phyloP scores from a whole-genome alignment of 2,113 vertebrate species.

The Pseudolaguvia tuberculata region DNA sequence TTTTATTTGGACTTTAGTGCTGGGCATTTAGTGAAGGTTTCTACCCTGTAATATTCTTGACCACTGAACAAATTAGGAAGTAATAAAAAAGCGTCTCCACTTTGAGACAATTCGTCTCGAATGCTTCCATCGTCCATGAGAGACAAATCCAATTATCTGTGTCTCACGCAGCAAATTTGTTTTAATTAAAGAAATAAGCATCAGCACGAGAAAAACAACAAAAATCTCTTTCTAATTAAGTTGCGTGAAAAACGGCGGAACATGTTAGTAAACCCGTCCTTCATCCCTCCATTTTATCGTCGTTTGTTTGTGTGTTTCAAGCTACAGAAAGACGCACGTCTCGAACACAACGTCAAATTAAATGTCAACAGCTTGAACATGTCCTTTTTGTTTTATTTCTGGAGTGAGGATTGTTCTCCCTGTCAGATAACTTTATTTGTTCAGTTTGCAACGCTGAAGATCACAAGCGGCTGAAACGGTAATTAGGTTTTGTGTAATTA shows the following conservation, averaged over 20 bases:
- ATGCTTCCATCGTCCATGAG: conserved; percentile 64
- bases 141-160: conserved; percentile 79
- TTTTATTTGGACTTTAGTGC: background rate
- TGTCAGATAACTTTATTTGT: conserved; percentile 62
- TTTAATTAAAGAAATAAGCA: conserved; percentile 75
- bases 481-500: conserved; percentile 72
- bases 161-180: conserved; percentile 76
- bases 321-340: conserved; percentile 43
- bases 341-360: conserved; percentile 61
- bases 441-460: conserved; percentile 69
- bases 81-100: too few species aligned
- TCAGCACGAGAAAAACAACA: conserved; percentile 70
- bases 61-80: conserved; percentile 36
- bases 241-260: conserved; percentile 72
- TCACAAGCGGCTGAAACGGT: conserved; percentile 72
- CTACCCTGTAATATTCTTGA: background rate
- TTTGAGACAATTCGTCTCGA: conserved; percentile 63
- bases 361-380: conserved; percentile 74
- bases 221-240: conserved; percentile 78
- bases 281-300: conserved; percentile 56
- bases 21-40: too few species aligned
- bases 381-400: conserved; percentile 36
- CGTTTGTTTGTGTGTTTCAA: conserved; percentile 67
- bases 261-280: conserved; percentile 73
- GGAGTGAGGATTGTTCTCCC: conserved; percentile 60